Evolutionary conservation across 2,888 invertebrate species (phyloP).

Genomic region (Drosophila lacicola): DNA sequence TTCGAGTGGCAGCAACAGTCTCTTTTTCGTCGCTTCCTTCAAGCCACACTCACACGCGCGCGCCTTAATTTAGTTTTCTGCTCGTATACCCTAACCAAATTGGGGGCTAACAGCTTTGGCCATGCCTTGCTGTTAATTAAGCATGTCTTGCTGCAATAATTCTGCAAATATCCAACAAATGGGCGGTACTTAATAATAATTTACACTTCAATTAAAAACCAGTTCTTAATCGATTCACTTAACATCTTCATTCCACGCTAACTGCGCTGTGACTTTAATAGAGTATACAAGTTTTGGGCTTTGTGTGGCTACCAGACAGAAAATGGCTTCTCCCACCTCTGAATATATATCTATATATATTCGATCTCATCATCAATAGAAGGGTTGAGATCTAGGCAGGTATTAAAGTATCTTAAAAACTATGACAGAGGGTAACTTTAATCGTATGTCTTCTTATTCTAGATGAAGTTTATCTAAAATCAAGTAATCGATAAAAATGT

Average conservation of each 20-base stretch:
- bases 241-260: conserved; percentile 9
- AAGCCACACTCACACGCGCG: conserved; percentile 59
- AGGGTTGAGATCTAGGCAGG: too few species aligned
- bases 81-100: conserved; percentile 47
- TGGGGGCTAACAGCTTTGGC: not conserved
- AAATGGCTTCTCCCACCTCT: too few species aligned
- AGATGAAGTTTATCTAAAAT: too few species aligned
- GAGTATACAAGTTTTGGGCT: conserved; percentile 34
- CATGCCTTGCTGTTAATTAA: not conserved
- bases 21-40: conserved; percentile 63
- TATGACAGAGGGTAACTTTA: too few species aligned
- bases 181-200: too few species aligned
- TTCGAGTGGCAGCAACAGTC: conserved; percentile 42
- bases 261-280: conserved; percentile 3
- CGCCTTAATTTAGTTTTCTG: conserved; percentile 70
- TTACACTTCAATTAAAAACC: not conserved
- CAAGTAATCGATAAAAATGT: too few species aligned
- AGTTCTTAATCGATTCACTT: conserved; percentile 3
- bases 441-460: too few species aligned
- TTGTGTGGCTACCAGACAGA: not conserved
- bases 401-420: too few species aligned
- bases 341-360: too few species aligned
- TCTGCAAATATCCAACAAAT: too few species aligned
- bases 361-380: too few species aligned
- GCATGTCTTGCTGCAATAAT: not conserved